These are phyloP conservation scores for Drosophila arawakana DNA, from an alignment of 1,140 invertebrate species.

Conservation along the genomic window DNA sequence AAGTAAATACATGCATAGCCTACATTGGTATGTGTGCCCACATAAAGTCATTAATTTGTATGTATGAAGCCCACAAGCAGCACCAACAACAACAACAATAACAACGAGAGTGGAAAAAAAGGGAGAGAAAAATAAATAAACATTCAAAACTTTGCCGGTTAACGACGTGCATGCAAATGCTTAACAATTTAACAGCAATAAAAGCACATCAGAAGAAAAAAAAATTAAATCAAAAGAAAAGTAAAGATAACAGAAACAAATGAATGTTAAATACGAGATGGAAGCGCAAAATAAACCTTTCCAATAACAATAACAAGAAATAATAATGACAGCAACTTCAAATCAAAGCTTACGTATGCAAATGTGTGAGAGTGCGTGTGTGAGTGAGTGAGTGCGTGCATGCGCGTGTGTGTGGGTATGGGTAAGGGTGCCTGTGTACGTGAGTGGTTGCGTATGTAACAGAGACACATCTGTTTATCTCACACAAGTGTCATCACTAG, in stretches of 20 bases:
- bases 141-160: conserved; percentile 51
- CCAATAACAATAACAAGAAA: conserved; percentile 29
- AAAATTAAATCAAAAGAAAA: conserved; percentile 19
- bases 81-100: background rate
- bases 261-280: conserved; percentile 21
- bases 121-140: conserved; percentile 26
- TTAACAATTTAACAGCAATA: conserved; percentile 58
- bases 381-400: background rate
- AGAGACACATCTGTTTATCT: no score
- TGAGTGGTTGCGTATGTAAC: background rate
- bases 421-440: background rate
- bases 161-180: conserved; percentile 73
- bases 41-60: conserved; percentile 45
- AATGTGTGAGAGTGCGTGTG: background rate
- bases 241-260: conserved; percentile 17
- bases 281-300: conserved; percentile 29
- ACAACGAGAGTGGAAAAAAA: conserved; percentile 32
- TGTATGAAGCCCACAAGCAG: conserved; percentile 34
- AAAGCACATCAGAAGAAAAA: conserved; percentile 36
- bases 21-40: conserved; percentile 15
- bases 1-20: conserved; percentile 30
- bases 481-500: background rate
- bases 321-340: conserved; percentile 11
- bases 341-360: background rate
- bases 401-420: background rate